Evolutionary conservation across 2,888 invertebrate species (phyloP).

Genomic region (Drosophila greeni): DNA sequence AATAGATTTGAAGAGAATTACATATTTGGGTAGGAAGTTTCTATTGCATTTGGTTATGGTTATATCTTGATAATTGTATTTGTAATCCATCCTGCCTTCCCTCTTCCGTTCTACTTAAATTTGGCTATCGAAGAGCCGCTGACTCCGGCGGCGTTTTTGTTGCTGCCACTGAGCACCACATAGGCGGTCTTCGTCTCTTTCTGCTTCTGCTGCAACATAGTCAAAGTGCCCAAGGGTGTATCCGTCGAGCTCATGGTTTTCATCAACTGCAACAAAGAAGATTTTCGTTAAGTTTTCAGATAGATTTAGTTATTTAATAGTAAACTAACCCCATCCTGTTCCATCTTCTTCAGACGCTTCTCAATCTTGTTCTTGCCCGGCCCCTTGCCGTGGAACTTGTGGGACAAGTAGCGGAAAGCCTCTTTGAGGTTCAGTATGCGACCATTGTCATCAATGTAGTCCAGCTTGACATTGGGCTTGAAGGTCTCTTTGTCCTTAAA

Average conservation of each 20-base stretch:
- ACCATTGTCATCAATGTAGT: constrained; percentile 98
- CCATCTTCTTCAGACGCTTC: constrained; percentile 95
- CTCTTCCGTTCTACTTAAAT: constrained; percentile 67
- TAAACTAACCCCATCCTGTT: constrained; percentile 90
- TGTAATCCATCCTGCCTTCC: constrained; percentile 1
- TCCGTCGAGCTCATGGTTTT: constrained; percentile 98
- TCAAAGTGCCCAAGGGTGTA: constrained; percentile 96
- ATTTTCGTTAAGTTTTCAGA: background rate
- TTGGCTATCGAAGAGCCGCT: constrained; percentile 76
- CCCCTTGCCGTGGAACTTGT: constrained; percentile 99
- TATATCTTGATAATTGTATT: constrained; percentile 21
- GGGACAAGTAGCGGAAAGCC: constrained; percentile 96
- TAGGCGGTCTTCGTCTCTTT: constrained; percentile 95
- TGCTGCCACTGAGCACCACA: constrained; percentile 94
- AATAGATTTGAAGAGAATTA: constrained; percentile 35
- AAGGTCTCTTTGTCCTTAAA: constrained; percentile 95
- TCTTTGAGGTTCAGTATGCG: constrained; percentile 95
- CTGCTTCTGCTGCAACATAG: constrained; percentile 96
- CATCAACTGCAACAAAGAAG: constrained; percentile 84
- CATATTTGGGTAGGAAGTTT: constrained; percentile 54
- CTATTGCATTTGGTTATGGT: constrained; percentile 68
- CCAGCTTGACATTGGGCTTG: constrained; percentile 95
- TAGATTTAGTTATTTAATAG: background rate
- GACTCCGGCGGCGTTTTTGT: constrained; percentile 80
- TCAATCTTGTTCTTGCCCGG: constrained; percentile 99